Base-by-base conservation (phyloP, 2,797 vertebrate species). In the Peromyscus eremicus region DNA sequence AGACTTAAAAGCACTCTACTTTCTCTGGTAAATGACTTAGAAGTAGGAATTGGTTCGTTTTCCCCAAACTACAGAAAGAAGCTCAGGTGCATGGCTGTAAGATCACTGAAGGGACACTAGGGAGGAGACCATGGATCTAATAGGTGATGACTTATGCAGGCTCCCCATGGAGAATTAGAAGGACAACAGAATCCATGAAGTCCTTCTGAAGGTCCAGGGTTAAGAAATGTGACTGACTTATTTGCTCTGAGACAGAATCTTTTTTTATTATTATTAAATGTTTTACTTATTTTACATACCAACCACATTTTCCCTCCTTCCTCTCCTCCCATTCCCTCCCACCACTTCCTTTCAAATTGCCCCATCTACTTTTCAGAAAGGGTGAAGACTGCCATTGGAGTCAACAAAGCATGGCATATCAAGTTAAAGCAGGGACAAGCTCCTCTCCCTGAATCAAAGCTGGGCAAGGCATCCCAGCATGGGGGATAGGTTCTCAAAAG, bases 1-100 rank as follows among this genome's bases (percentile, higher is more conserved):
- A 57, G n/a, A 0, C 7, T 34, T 62, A 77, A 86, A 66, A 77
- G 81, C 62, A 94, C 23, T 29, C n/a, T 19, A 2, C 6, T 19
- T 34, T 86, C 34, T 21, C 9, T 92, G 29, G 5, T 16, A 85
- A 89, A 12, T 79, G 9, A 11, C 64, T 83, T 89, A 75, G 16
- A 93, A 91, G 60, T 6, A 73, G 71, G 55, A 89, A 89, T 87
- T 83, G 55, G 17, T 80, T 83, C 21, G 29, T 82, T 93, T 14
- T 12, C 2, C 7, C 29, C 52, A 66, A 29, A 46, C 4, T 2
- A 40, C 10, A 83, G 32, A 91, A 87, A 94, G 79, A 46, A 87
- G 82, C 43, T 2, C 19, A 93, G 62, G 21, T 66, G 10, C 10
- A 8, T 81, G 57, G 21, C 27, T 60, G 3, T 84, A 32, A 92